Base-by-base conservation (phyloP, 2,888 invertebrate genomes). In the Theristus sp. region DNA sequence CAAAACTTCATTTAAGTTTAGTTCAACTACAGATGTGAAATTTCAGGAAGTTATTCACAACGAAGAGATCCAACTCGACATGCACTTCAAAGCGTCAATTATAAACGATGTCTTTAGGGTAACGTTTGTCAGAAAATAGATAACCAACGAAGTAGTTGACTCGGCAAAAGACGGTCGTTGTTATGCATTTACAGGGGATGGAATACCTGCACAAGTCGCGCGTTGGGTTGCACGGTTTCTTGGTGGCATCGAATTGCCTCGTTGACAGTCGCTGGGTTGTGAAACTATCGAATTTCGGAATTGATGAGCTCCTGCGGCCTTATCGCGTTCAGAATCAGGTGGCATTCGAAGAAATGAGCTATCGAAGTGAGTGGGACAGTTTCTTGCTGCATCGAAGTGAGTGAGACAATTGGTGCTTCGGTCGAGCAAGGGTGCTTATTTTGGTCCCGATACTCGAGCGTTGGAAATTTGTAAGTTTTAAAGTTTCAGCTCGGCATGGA, bases 261-360 rank as follows among this genome's bases (percentile, higher is more conserved):
- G 55, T 59, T 22, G 59, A 59, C 55, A 59, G 59, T 38, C 30
- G 55, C n/a, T 59, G 59, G 59, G 24, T 25, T 3, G 59, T 59
- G 3, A 53, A 55, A 27, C 27, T 59, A 26, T 29, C 59, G 1
- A 30, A 59, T 25, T 55, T 26, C 28, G 59, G 57, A 24, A 24
- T 38, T 13, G 27, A 3, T 26, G 46, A 38, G 17, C 6, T 46
- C 3, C 46, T 57, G 17, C 3, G 56, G 13, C 56, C 22, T 2
- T 24, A 10, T 26, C 24, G 56, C 6, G 30, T n/a, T 2, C 22
- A 31, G 6, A 31, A 31, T 10, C 17, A 30, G 2, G 24, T 56
- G 2, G 24, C 13, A n/a, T n/a, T 3, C 13, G 24, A 17, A 3
- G n/a, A 49, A n/a, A 3, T 20, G 13, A n/a, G n/a, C n/a, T 20